These are phyloP conservation scores for Papilio polyxenes DNA, from an alignment of 1,140 invertebrate species.

Conservation along the genomic window DNA sequence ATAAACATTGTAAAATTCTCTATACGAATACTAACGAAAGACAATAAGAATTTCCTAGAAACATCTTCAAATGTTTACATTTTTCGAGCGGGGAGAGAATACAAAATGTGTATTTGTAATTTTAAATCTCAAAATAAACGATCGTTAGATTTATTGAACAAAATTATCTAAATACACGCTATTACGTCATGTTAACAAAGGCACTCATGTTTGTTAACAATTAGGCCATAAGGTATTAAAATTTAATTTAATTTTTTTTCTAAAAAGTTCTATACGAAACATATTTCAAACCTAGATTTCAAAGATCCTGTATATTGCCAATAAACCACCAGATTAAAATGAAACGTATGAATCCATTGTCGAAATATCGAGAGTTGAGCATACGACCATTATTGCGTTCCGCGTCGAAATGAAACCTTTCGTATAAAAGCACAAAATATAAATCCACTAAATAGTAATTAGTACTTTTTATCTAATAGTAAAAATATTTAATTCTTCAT, in stretches of 20 bases:
- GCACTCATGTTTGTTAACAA: too few relatives aligned
- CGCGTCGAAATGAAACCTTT: neutral
- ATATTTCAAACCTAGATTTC: neutral
- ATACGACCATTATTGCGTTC: neutral
- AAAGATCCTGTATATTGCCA: neutral
- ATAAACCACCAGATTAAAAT: neutral
- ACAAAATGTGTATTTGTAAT: neutral
- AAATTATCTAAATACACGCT: neutral
- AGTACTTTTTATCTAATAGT: neutral
- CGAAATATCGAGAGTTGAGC: neutral
- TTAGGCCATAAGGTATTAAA: too few relatives aligned
- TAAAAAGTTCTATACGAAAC: neutral
- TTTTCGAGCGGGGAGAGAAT: neutral
- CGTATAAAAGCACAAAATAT: neutral
- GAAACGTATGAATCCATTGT: conserved; percentile 5
- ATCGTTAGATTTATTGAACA: neutral
- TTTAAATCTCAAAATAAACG: neutral
- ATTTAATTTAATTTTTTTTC: too few relatives aligned
- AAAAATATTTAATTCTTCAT: too few relatives aligned
- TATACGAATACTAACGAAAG: neutral
- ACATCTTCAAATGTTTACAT: conserved; percentile 15
- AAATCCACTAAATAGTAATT: neutral
- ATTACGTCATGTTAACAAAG: neutral
- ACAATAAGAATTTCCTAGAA: conserved; percentile 11
- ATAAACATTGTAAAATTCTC: neutral